Conservation (phyloP, 2,113 vertebrate species). For the Lipophrys pholis region DNA sequence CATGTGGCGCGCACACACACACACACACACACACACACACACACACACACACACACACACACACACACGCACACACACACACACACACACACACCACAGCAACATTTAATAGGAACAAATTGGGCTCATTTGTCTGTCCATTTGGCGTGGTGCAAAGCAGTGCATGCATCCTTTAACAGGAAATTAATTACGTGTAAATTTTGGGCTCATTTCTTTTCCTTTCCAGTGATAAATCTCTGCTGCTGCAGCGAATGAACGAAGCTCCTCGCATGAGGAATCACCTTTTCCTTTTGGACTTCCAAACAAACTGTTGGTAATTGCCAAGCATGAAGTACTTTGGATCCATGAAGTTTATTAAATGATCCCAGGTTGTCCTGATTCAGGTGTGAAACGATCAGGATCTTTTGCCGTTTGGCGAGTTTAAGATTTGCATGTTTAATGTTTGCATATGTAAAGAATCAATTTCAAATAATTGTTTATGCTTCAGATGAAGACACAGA, state of each 20-base stretch:
- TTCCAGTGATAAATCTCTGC: slow-evolving; percentile 42
- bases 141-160: slow-evolving; percentile 28
- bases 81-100: not conserved
- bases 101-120: slow-evolving; percentile 67
- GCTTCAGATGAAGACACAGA: too few relatives aligned
- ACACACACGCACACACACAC: not conserved
- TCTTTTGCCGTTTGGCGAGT: too few relatives aligned
- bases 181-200: slow-evolving; percentile 61
- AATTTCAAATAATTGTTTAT: too few relatives aligned
- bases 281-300: slow-evolving; percentile 4
- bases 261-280: slow-evolving; percentile 30
- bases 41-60: not conserved
- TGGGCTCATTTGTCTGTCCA: slow-evolving; percentile 56
- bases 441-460: too few relatives aligned
- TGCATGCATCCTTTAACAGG: slow-evolving; percentile 40
- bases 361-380: too few relatives aligned
- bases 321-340: not conserved
- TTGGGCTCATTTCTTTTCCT: slow-evolving; percentile 55
- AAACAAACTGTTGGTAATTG: slow-evolving; percentile 8
- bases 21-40: not conserved
- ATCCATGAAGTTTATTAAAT: slow-evolving; percentile 6
- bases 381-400: too few relatives aligned
- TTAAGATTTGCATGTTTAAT: too few relatives aligned
- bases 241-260: slow-evolving; percentile 49
- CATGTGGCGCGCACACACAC: not conserved